Percentiles rank a stretch among this genome's conserved stretches.
Evolutionary conservation across 2,797 vertebrate genomes (phyloP).

Genomic region (Chloroceryle inda): DNA sequence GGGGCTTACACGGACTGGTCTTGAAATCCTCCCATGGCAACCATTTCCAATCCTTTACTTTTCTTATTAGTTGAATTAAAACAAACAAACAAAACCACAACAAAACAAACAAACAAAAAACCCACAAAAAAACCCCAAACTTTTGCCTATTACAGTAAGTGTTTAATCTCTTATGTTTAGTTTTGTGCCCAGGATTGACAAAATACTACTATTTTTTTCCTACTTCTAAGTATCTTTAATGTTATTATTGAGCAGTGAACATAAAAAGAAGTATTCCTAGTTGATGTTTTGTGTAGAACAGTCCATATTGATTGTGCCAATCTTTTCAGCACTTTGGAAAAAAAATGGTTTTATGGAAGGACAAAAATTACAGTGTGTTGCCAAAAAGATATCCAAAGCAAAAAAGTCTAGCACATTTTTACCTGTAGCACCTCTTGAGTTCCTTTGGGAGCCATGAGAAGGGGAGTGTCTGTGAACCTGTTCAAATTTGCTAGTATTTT

Average conservation of each 20-base stretch:
- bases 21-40: background rate
- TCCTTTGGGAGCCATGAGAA: background rate
- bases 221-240: background rate
- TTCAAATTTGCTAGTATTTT: background rate
- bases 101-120: too few relatives aligned
- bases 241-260: background rate
- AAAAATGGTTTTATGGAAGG: background rate
- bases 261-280: background rate
- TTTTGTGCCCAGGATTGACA: background rate
- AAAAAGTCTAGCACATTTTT: background rate
- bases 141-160: background rate
- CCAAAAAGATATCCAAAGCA: background rate
- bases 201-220: background rate
- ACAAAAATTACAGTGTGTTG: background rate
- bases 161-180: background rate
- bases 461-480: background rate
- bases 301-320: background rate
- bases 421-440: background rate
- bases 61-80: background rate
- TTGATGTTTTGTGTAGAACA: background rate
- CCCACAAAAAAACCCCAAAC: too few relatives aligned
- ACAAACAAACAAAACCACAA: too few relatives aligned
- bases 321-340: background rate
- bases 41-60: background rate
- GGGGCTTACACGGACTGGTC: background rate